Percentiles rank a stretch among this genome's conserved stretches.
Conservation (phyloP, 2,888 invertebrate species). For the Dorcus parallelipipedus region DNA sequence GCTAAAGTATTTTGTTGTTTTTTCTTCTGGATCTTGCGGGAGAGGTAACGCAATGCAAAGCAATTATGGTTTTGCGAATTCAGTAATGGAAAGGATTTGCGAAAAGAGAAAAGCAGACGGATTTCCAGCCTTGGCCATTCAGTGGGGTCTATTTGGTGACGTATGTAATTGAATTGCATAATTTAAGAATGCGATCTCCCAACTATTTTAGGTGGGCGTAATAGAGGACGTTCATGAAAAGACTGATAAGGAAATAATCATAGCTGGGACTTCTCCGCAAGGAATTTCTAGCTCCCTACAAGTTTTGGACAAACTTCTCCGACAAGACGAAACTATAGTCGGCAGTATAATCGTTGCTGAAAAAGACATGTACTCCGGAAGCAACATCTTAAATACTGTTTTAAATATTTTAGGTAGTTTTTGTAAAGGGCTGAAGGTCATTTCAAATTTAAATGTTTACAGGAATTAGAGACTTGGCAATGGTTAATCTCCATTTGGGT, state of each 20-base stretch:
- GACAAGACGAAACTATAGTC: conserved; percentile 63
- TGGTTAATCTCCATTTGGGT: conserved; percentile 65
- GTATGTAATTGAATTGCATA: conserved; percentile 32
- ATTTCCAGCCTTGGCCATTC: conserved; percentile 26
- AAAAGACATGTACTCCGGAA: conserved; percentile 64
- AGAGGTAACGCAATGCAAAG: conserved; percentile 89
- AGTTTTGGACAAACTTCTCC: conserved; percentile 67
- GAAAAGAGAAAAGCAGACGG: conserved; percentile 53
- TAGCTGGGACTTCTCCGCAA: conserved; percentile 65
- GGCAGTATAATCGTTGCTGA: conserved; percentile 86
- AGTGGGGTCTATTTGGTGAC: conserved; percentile 29
- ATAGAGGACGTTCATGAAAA: conserved; percentile 20
- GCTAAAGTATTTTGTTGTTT: conserved; percentile 77
- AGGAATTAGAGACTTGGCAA: conserved; percentile 67
- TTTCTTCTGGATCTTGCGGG: conserved; percentile 89
- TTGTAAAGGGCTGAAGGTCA: conserved; percentile 18
- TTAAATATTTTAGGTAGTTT: conserved; percentile 54
- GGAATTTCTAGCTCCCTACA: conserved; percentile 62
- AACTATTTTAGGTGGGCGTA: conserved; percentile 17
- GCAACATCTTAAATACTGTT: conserved; percentile 70
- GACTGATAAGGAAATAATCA: conserved; percentile 15
- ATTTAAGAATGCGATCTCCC: not conserved
- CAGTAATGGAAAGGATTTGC: conserved; percentile 81
- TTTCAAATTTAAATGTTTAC: not conserved
- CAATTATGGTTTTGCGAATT: conserved; percentile 86